These are phyloP conservation scores for Pogonocichla stellata DNA, from an alignment of 2,113 vertebrate genomes.

Conservation along the genomic window DNA sequence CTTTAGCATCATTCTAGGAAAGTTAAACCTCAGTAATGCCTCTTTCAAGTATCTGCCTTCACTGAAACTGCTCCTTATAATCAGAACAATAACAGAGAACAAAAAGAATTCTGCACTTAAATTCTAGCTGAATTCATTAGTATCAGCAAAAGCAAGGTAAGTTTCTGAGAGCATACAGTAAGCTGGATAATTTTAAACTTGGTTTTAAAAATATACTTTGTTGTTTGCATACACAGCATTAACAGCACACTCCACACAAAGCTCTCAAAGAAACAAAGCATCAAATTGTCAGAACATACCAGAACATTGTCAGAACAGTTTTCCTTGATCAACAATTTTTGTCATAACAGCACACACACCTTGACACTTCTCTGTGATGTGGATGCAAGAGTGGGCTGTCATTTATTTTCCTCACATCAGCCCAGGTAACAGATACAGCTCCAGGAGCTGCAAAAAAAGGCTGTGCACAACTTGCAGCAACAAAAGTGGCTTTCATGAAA, in stretches of 20 bases:
- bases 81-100: neutral
- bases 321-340: neutral
- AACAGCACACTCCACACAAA: neutral
- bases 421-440: neutral
- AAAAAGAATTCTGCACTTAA: neutral
- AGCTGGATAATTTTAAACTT: neutral
- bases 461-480: neutral
- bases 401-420: fast-evolving
- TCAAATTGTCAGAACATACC: neutral
- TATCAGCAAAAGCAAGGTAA: neutral
- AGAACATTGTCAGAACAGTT: neutral
- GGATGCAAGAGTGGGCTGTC: neutral
- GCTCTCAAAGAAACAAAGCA: neutral
- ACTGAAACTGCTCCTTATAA: neutral
- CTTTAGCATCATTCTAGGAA: neutral
- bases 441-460: neutral
- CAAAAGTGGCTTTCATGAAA: neutral
- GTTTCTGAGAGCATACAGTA: neutral
- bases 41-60: neutral
- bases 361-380: neutral
- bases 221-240: neutral
- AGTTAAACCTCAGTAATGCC: neutral
- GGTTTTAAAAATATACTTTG: neutral
- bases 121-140: neutral
- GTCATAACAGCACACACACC: neutral